Conservation (phyloP, 2,797 vertebrate genomes). For the Coilia nasus region DNA sequence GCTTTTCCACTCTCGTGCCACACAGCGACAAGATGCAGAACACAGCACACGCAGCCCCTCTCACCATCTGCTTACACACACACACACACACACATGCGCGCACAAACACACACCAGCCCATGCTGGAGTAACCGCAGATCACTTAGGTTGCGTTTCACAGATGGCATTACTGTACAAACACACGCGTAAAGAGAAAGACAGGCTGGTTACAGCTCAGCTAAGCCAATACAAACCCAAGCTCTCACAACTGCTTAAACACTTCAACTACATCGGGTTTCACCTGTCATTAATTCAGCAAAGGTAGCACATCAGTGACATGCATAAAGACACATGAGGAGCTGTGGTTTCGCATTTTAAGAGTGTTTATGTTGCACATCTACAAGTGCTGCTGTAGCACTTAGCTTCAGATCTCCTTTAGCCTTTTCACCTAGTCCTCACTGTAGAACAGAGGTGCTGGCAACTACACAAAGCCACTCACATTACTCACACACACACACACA, state of each 20-base stretch:
- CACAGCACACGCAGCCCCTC: not conserved
- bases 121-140: not conserved
- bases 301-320: too few species aligned
- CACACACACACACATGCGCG: too few species aligned
- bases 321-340: too few species aligned
- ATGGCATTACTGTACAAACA: not conserved
- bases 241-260: not conserved
- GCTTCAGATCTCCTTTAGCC: too few species aligned
- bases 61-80: not conserved
- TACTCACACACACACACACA: not conserved
- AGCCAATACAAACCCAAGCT: not conserved
- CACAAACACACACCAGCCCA: not conserved
- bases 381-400: too few species aligned
- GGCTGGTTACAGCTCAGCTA: not conserved
- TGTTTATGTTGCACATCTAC: too few species aligned
- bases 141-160: not conserved
- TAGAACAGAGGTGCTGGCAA: too few species aligned
- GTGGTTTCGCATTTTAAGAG: too few species aligned
- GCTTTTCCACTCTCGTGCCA: conserved; percentile 5
- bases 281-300: not conserved
- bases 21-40: not conserved
- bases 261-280: not conserved
- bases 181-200: not conserved
- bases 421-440: too few species aligned
- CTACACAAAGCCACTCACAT: too few species aligned